Conservation (phyloP, 2,113 vertebrate genomes). For the Brachyhypopomus occidentalis region DNA sequence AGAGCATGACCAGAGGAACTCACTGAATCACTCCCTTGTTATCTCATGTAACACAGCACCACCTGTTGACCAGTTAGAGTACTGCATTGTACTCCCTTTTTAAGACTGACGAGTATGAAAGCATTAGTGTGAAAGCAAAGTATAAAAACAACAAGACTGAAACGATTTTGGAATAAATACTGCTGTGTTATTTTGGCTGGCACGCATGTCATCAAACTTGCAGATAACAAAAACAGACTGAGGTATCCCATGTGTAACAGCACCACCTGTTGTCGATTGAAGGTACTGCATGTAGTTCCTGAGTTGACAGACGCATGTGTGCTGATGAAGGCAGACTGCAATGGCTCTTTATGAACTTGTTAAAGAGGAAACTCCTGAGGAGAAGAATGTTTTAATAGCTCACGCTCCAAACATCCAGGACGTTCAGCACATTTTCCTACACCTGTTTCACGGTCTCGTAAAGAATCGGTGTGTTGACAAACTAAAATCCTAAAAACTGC, state of each 20-base stretch:
- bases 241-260: neutral
- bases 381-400: constrained; percentile 37
- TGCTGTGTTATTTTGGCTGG: neutral
- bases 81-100: neutral
- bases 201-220: constrained; percentile 1
- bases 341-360: constrained; percentile 44
- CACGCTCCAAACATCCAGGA: constrained; percentile 21
- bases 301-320: neutral
- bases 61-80: neutral
- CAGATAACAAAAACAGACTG: neutral
- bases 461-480: constrained; percentile 37
- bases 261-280: no score
- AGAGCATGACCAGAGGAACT: neutral
- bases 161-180: neutral
- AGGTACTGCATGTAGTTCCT: no score
- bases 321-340: constrained; percentile 21
- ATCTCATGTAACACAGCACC: constrained; percentile 40
- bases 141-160: no score
- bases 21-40: neutral
- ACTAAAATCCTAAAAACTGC: constrained; percentile 11
- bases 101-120: no score
- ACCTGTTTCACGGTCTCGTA: constrained; percentile 49
- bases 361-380: constrained; percentile 38
- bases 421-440: constrained; percentile 34
- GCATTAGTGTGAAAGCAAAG: no score